Evolutionary conservation across 2,888 invertebrate species (phyloP).

Genomic region (Oeneis ivallda): DNA sequence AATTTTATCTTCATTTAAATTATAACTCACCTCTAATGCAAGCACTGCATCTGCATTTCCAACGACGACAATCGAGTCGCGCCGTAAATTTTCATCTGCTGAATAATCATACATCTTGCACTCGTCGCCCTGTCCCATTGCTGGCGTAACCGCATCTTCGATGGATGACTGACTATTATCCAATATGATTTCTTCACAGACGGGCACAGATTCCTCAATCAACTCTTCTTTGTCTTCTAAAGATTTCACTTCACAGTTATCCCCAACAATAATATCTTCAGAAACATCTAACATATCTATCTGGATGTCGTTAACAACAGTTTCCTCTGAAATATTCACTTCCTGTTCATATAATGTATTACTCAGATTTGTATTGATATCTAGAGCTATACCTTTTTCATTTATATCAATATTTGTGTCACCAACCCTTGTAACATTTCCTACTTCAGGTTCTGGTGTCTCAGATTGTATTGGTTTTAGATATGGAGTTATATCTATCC

Average conservation of each 20-base stretch:
- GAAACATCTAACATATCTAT: slow-evolving; percentile 77
- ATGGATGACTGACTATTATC: slow-evolving; percentile 68
- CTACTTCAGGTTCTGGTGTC: slow-evolving; percentile 10
- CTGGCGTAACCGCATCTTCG: slow-evolving; percentile 47
- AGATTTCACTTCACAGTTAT: slow-evolving; percentile 59
- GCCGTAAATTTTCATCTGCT: slow-evolving; percentile 63
- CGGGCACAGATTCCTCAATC: slow-evolving; percentile 45
- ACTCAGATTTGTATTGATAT: slow-evolving; percentile 20
- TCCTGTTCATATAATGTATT: slow-evolving; percentile 12
- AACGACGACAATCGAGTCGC: slow-evolving; percentile 61
- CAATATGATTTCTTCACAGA: slow-evolving; percentile 66
- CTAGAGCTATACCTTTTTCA: slow-evolving; percentile 23
- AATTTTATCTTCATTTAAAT: not conserved
- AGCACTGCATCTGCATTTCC: slow-evolving; percentile 73
- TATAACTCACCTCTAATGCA: slow-evolving; percentile 68
- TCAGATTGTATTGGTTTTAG: slow-evolving; percentile 29
- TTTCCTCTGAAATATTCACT: slow-evolving; percentile 41
- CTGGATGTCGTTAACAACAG: slow-evolving; percentile 58
- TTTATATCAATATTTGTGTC: slow-evolving; percentile 18
- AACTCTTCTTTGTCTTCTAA: slow-evolving; percentile 51
- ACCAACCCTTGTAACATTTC: slow-evolving; percentile 25
- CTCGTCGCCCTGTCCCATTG: slow-evolving; percentile 47
- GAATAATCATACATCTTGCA: slow-evolving; percentile 72
- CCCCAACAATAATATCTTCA: slow-evolving; percentile 72
- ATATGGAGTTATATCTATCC: slow-evolving; percentile 55